A percentile compares a stretch with the other conserved stretches of the same genome.
These are phyloP conservation scores for Geophilus truncorum DNA, from an alignment of 2,888 invertebrate species.

Conservation along the genomic window DNA sequence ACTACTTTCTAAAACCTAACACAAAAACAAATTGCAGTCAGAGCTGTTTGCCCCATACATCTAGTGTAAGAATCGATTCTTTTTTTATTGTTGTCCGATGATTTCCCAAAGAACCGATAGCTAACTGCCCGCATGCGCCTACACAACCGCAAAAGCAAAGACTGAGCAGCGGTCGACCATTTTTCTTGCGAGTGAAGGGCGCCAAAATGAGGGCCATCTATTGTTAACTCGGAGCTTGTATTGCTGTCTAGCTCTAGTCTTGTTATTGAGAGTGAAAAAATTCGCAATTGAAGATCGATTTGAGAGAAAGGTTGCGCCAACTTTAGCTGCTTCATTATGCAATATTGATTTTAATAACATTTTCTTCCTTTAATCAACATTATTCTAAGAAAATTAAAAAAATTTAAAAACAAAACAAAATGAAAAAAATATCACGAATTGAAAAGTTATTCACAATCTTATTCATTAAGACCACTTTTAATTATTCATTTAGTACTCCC, in stretches of 20 bases:
- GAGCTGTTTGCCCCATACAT: neutral
- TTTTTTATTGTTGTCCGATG: neutral
- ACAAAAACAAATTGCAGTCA: neutral
- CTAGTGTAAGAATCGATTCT: neutral
- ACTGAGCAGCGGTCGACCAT: neutral
- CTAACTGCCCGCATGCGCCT: neutral
- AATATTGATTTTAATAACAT: neutral
- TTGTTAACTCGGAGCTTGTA: neutral
- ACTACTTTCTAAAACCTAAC: neutral
- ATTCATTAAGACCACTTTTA: neutral
- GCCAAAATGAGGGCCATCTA: neutral
- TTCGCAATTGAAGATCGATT: neutral
- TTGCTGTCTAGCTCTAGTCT: neutral
- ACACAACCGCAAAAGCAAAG: neutral
- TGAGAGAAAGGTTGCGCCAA: neutral
- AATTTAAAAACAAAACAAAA: neutral
- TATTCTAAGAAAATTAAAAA: neutral
- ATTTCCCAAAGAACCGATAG: neutral
- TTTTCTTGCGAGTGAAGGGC: neutral
- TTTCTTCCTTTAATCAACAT: neutral
- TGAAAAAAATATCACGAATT: neutral
- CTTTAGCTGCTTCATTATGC: neutral
- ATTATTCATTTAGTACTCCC: neutral
- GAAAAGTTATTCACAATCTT: neutral
- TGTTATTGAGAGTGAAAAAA: neutral